phyloP scores from a whole-genome alignment of 2,113 vertebrate species.

The Etheostoma spectabile region DNA sequence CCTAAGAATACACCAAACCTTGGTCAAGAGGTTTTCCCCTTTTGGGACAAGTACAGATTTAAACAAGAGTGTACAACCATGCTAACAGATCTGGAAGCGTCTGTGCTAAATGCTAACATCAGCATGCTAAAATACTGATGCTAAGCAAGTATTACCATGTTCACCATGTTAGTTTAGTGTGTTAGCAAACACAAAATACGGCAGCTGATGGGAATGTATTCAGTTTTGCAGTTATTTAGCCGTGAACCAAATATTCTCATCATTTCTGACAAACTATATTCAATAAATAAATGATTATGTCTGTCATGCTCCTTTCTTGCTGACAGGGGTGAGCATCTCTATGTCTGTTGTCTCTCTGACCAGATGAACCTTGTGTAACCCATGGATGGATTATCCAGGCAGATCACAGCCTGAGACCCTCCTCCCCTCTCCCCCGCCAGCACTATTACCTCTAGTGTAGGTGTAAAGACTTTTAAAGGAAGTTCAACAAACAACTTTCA shows the following conservation, averaged over 20 bases:
- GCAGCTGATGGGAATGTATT: background rate
- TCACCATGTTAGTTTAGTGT: background rate
- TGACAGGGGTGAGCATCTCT: background rate
- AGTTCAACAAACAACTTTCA: background rate
- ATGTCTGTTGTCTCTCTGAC: constrained; percentile 2
- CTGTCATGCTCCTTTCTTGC: background rate
- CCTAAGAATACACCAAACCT: too few species aligned
- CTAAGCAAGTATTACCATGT: background rate
- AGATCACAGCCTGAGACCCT: background rate
- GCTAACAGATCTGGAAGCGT: too few species aligned
- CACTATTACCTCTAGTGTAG: background rate
- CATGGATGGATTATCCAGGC: background rate
- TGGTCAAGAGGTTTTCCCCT: too few species aligned
- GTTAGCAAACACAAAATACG: background rate
- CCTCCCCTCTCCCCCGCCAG: background rate
- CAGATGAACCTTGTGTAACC: constrained; percentile 4
- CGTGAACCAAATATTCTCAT: too few species aligned
- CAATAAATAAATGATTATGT: background rate
- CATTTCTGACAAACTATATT: too few species aligned
- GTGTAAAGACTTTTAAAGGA: background rate
- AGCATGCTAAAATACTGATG: background rate
- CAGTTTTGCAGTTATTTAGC: background rate
- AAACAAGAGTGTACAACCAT: too few species aligned
- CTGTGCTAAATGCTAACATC: too few species aligned
- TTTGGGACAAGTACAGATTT: too few species aligned